Evolutionary conservation across 1,140 invertebrate species (phyloP), one percentile per base, ranked within the genome.

Genomic region (Gonioctena quinquepunctata): DNA sequence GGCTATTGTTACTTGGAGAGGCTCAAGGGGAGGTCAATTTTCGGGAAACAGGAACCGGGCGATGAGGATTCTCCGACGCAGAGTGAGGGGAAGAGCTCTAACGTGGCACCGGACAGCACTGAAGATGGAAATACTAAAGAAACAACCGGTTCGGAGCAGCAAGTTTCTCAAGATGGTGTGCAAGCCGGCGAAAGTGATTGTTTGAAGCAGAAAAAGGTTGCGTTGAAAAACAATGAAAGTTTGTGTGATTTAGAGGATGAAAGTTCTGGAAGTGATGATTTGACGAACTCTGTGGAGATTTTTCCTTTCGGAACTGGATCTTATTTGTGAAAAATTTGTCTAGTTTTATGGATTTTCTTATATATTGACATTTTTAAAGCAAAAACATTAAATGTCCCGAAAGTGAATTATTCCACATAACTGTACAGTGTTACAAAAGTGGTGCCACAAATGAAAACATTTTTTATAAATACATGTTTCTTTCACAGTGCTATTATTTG

Each of bases 241-340:
- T 0, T 16, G 11, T 28, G 0, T 26, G 18, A 48, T 25, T 22
- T 6, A 16, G 0, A 16, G n/a, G n/a, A 25, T 42, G n/a, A 48
- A 13, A 18, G 11, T 13, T 42, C 33, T 1, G 66, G 42, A 7
- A 21, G n/a, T n/a, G 56, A 63, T n/a, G 59, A 73, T 33, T 64
- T 73, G 25, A 63, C 49, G 6, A 42, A 73, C 19, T 69, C 59
- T 16, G 42, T 28, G 5, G 65, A 70, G 2, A 42, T 73, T 5
- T 73, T 73, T 63, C 72, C 72, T 1, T 70, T 73, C 16, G 72
- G 72, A 22, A 68, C 49, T 3, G 42, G 8, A 13, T 73, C 72
- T 2, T 73, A 73, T 70, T 70, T 73, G 13, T 63, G 22, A 60
- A 60, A n/a, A 52, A 52, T n/a, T n/a, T n/a, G n/a, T n/a, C n/a